These are phyloP conservation scores for Orchestes rusci DNA, from an alignment of 2,888 invertebrate species.

Conservation along the genomic window DNA sequence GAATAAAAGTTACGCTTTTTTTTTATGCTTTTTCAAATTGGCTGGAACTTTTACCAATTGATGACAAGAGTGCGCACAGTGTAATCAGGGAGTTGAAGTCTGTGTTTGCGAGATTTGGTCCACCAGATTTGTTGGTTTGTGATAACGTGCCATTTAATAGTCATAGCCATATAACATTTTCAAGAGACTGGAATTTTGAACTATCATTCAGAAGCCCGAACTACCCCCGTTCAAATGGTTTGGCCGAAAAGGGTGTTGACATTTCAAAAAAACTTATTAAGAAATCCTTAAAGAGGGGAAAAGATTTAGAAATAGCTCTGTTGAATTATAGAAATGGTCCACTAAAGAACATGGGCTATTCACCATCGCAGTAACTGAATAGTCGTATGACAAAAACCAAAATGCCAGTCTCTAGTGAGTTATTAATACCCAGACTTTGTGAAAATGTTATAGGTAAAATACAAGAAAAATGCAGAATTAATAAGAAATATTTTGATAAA, in stretches of 20 bases:
- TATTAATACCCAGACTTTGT: background rate
- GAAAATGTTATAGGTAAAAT: too few species aligned
- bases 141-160: conserved; percentile 3
- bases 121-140: conserved; percentile 1
- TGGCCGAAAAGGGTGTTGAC: conserved; percentile 6
- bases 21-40: conserved; percentile 14
- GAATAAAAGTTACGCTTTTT: background rate
- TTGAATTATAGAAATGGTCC: conserved; percentile 25
- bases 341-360: conserved; percentile 15
- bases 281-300: conserved; percentile 5
- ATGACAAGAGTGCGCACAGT: conserved; percentile 12
- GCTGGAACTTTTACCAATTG: conserved; percentile 12
- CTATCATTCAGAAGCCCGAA: conserved; percentile 9
- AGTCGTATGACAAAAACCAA: conserved; percentile 23
- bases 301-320: conserved; percentile 15
- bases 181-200: conserved; percentile 1
- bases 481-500: too few species aligned
- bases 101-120: conserved; percentile 2
- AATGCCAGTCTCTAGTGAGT: background rate
- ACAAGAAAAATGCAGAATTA: too few species aligned
- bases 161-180: background rate
- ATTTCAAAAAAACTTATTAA: conserved; percentile 7
- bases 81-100: conserved; percentile 11
- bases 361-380: conserved; percentile 1
- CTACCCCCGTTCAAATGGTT: conserved; percentile 12